Evolutionary conservation across 2,888 invertebrate species (phyloP), one percentile per base, ranked within the genome.

Genomic region (Chydorus sphaericus): DNA sequence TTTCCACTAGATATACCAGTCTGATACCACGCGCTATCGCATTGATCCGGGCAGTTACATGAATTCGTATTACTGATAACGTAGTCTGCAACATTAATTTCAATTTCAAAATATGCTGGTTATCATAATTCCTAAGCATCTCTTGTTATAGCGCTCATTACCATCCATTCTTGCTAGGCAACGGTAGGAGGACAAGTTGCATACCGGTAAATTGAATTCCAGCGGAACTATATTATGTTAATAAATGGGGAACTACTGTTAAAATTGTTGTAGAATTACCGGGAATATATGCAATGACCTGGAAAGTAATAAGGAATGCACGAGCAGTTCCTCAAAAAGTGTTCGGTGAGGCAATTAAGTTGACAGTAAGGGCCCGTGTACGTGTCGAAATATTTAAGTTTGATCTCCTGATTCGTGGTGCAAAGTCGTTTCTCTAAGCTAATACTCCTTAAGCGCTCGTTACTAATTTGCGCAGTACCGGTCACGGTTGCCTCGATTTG

Each of bases 251-350:
- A 11, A 29, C n/a, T n/a, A 5, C 3, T 11, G n/a, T 30, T 30
- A n/a, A 16, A 8, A n/a, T n/a, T n/a, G n/a, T n/a, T n/a, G n/a
- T n/a, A n/a, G n/a, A n/a, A n/a, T n/a, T n/a, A n/a, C n/a, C n/a
- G n/a, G n/a, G n/a, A n/a, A n/a, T n/a, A n/a, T n/a, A n/a, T 26
- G 16, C n/a, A 4, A 18, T 30, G 26, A 7, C 29, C 29, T 29
- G 50, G 30, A 11, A 28, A 57, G 29, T 57, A 57, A 28, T 49
- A 57, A 26, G 57, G 57, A n/a, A 57, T 37, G 39, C 57, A 57
- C 4, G 39, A 38, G 37, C 57, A 57, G 28, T 48, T 48, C 11
- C 23, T 29, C 16, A 57, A 16, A 18, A 55, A 49, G 11, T 33
- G 37, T n/a, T 31, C 38, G 6, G 49, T 33, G 20, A 54, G 55